Conservation (phyloP, 2,888 invertebrate species). For the Anaspis maculata region DNA sequence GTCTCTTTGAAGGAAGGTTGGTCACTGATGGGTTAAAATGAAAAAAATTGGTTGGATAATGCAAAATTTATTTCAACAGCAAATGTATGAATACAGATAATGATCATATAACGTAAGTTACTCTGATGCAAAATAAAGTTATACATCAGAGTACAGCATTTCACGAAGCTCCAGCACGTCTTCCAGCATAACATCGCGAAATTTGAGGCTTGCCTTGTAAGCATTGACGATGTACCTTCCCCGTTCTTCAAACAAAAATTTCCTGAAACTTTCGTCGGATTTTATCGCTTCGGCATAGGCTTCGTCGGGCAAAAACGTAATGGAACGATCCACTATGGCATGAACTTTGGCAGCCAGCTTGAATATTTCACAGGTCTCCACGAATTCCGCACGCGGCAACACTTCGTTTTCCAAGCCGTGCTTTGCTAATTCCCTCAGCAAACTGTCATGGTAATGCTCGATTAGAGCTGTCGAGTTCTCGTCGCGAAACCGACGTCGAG, state of each 20-base stretch:
- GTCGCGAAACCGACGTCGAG: slow-evolving; percentile 23
- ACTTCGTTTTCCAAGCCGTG: slow-evolving; percentile 15
- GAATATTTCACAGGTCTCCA: slow-evolving; percentile 17
- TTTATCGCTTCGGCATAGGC: slow-evolving; percentile 11
- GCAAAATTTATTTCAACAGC: no score
- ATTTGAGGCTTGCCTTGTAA: slow-evolving; percentile 18
- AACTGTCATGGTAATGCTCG: slow-evolving; percentile 26
- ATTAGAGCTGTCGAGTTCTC: slow-evolving; percentile 23
- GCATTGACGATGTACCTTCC: slow-evolving; percentile 19
- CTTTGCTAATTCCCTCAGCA: slow-evolving; percentile 14
- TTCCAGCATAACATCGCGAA: slow-evolving; percentile 27
- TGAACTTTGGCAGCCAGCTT: slow-evolving; percentile 23
- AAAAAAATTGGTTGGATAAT: no score
- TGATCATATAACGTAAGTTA: no score
- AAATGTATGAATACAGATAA: no score
- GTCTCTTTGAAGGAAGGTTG: no score
- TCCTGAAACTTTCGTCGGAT: slow-evolving; percentile 21
- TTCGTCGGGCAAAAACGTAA: slow-evolving; percentile 24
- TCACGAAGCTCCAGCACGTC: slow-evolving; percentile 28
- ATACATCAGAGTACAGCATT: no score
- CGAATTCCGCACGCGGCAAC: slow-evolving; percentile 14
- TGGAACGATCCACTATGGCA: slow-evolving; percentile 23
- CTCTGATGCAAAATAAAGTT: no score
- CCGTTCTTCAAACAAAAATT: slow-evolving; percentile 28
- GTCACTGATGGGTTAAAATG: no score